Base-by-base conservation (phyloP, 2,113 vertebrate genomes). In the Mystacornis crossleyi region DNA sequence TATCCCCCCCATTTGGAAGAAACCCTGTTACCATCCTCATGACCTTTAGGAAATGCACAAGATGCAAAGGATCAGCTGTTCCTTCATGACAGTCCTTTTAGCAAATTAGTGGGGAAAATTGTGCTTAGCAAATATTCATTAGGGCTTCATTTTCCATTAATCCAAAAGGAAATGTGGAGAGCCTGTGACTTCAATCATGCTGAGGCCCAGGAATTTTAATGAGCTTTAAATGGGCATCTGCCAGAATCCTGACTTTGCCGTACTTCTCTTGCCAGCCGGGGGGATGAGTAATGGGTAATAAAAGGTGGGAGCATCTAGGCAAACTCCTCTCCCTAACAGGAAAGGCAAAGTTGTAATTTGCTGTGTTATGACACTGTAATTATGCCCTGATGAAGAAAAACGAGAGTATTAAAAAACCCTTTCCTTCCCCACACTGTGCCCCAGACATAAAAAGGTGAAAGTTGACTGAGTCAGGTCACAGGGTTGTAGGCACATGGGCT, bases 201-300 rank as follows among this genome's bases (percentile, higher is more conserved):
- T 96, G 95, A 97, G 96, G 94, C 96, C 92, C 94, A 95, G 93
- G 95, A 97, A 98, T 98, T 98, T 98, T 97, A 98, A 98, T 98
- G 97, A 97, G 96, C 93, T 98, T 97, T 96, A 98, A 98, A 98
- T 98, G 97, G 97, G 97, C 96, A 97, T 97, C 97, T 98, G 98
- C 98, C 97, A 97, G 95, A 95, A 95, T 95, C 77, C 95, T 94
- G 96, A 97, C 93, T 97, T 95, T 4, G 25, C 90, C 42, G 85
- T 97, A 96, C 96, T 96, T 96, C 73, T 94, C 92, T 93, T 97
- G 94, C 96, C 97, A 97, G 97, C 86, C 81, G 0, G 93, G 96
- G 95, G 86, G 78, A 97, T 98, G 95, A 98, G 82, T 97, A 96
- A 97, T 96, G 92, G 94, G 94, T 97, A 97, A 96, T 95, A 97